These are phyloP conservation scores for Dynastes tityus DNA, from an alignment of 2,888 invertebrate genomes.

Conservation along the genomic window DNA sequence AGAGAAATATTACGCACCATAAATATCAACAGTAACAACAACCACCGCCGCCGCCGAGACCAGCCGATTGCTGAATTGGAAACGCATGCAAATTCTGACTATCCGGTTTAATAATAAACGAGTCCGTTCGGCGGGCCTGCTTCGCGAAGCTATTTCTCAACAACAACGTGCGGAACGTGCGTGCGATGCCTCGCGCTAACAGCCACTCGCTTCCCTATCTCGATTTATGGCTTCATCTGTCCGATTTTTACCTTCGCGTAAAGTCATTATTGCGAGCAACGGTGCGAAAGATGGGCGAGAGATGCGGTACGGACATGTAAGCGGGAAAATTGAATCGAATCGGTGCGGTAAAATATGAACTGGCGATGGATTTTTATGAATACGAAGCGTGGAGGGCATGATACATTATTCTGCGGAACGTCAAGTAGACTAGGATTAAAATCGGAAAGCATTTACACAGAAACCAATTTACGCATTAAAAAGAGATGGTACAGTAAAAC, in stretches of 20 bases:
- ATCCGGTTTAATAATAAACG: constrained; percentile 36
- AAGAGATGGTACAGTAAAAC: too few species aligned
- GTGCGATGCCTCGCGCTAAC: constrained; percentile 1
- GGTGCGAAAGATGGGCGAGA: neutral
- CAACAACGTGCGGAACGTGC: neutral
- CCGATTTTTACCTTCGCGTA: constrained; percentile 12
- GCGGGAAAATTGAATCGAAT: neutral
- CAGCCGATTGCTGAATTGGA: constrained; percentile 8
- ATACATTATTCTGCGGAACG: too few species aligned
- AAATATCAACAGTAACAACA: constrained; percentile 26
- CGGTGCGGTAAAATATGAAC: too few species aligned
- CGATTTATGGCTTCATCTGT: constrained; percentile 24
- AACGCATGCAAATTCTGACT: constrained; percentile 27
- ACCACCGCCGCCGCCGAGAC: neutral
- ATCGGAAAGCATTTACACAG: too few species aligned
- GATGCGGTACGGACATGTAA: neutral
- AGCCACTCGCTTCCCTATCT: neutral
- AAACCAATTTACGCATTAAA: too few species aligned
- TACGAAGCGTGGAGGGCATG: too few species aligned
- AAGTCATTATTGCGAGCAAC: constrained; percentile 1
- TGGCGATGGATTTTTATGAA: too few species aligned
- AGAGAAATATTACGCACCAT: constrained; percentile 27
- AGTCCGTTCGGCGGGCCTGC: constrained; percentile 13
- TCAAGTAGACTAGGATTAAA: too few species aligned
- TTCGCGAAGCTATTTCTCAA: constrained; percentile 8